Evolutionary conservation across 2,113 vertebrate species (phyloP).

Genomic region (Apteryx mantelli): DNA sequence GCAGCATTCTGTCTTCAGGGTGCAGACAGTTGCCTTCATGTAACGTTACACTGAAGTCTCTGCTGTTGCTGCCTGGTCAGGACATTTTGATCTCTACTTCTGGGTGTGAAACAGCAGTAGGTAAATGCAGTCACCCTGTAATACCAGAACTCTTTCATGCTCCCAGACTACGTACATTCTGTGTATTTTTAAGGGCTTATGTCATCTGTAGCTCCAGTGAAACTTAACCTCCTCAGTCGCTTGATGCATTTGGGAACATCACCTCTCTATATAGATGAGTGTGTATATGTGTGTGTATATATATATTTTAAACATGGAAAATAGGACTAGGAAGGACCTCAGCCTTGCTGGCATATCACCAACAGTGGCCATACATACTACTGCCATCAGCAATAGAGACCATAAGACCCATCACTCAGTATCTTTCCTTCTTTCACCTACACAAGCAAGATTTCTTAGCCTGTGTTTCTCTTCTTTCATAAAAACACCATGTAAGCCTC

Average conservation of each 20-base stretch:
- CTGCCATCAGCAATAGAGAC: not conserved
- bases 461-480: not conserved
- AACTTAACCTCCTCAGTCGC: not conserved
- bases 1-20: rapidly evolving
- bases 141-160: not conserved
- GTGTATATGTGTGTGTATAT: not conserved
- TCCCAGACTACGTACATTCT: not conserved
- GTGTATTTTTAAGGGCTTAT: not conserved
- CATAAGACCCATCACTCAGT: not conserved
- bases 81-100: not conserved
- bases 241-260: not conserved
- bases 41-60: not conserved
- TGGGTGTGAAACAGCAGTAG: not conserved
- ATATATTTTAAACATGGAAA: not conserved
- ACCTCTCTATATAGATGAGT: not conserved
- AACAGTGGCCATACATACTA: not conserved
- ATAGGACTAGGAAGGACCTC: not conserved
- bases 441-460: not conserved
- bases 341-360: not conserved
- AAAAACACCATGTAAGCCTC: not conserved
- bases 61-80: not conserved
- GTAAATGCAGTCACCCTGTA: not conserved
- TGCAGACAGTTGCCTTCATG: not conserved
- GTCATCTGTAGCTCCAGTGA: not conserved
- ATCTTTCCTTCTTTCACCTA: not conserved